Evolutionary conservation across 1,140 invertebrate species (phyloP).

Genomic region (Chironomus tepperi): DNA sequence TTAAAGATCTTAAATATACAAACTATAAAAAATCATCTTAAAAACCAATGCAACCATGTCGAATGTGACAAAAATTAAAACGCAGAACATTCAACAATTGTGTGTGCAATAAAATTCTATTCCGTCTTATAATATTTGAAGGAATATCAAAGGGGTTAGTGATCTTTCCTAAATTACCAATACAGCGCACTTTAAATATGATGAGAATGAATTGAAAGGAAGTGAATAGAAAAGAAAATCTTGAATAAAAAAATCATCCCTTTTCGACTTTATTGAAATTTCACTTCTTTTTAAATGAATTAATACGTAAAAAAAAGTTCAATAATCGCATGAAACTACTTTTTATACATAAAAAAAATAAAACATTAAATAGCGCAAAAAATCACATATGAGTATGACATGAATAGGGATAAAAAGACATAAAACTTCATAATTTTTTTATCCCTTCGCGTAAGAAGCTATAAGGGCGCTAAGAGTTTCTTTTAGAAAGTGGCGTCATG

Average conservation of each 20-base stretch:
- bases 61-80: conserved; percentile 11
- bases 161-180: neutral
- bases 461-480: neutral
- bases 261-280: conserved; percentile 1
- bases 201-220: neutral
- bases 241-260: neutral
- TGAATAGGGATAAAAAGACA: neutral
- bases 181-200: neutral
- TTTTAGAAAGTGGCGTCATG: neutral
- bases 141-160: neutral
- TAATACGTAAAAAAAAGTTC: neutral
- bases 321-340: neutral
- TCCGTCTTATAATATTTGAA: too few relatives aligned
- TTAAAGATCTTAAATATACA: too few relatives aligned
- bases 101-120: neutral
- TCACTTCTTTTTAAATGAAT: too few relatives aligned
- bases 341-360: neutral
- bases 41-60: conserved; percentile 5
- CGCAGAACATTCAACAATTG: neutral
- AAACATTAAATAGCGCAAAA: conserved; percentile 2
- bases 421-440: neutral
- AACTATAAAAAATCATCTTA: neutral
- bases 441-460: neutral
- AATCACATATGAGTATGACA: neutral
- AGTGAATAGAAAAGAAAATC: neutral